A percentile compares a stretch with the other conserved stretches of the same genome.
These are phyloP conservation scores for Chaenogobius annularis DNA, from an alignment of 2,113 vertebrate species.

Conservation along the genomic window DNA sequence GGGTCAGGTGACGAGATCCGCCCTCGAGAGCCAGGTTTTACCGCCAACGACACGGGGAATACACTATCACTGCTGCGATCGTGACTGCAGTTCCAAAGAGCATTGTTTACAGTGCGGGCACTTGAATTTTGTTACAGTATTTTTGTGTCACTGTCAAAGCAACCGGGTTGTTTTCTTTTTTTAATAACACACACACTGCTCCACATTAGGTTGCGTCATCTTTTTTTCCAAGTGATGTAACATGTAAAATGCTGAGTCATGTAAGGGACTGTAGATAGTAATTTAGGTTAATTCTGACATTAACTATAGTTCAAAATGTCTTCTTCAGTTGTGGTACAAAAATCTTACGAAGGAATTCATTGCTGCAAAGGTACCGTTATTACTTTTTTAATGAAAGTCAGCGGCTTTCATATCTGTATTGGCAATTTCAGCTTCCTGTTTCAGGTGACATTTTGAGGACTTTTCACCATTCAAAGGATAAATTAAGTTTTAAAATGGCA, in stretches of 20 bases:
- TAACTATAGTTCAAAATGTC: too few species aligned
- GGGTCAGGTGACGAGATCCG: constrained; percentile 16
- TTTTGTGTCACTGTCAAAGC: background rate
- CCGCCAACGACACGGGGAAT: background rate
- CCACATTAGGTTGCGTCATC: background rate
- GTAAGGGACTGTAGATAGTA: too few species aligned
- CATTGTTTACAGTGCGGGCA: background rate
- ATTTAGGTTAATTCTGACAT: too few species aligned
- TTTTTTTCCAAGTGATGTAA: background rate
- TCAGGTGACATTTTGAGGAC: background rate
- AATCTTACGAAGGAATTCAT: too few species aligned
- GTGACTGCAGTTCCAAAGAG: background rate
- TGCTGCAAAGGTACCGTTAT: too few species aligned
- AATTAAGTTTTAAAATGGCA: too few species aligned
- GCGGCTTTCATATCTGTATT: too few species aligned
- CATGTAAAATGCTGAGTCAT: background rate
- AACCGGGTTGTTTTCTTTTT: background rate
- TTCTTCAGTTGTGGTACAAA: too few species aligned
- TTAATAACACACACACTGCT: too few species aligned
- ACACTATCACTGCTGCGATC: background rate
- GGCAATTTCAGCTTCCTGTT: background rate
- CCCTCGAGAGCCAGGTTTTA: background rate
- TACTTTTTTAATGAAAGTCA: too few species aligned
- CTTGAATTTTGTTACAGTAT: background rate
- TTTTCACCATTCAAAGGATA: too few species aligned